A percentile compares a stretch with the other conserved stretches of the same genome.
phyloP scores from a whole-genome alignment of 1,140 invertebrate species.

The Lucilia cuprina region DNA sequence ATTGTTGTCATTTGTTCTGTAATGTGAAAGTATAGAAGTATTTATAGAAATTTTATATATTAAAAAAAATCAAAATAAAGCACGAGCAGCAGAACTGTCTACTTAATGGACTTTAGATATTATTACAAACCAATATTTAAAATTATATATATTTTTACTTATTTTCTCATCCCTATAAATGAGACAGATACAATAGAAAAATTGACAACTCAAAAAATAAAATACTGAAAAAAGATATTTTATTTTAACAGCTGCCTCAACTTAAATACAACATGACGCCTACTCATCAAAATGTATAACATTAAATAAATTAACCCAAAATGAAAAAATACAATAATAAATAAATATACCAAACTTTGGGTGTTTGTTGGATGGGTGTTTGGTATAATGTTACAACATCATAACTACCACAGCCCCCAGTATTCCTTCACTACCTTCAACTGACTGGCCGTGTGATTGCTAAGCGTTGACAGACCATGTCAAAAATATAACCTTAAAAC shows the following conservation, averaged over 20 bases:
- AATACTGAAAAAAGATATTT: neutral
- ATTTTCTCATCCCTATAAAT: too few relatives aligned
- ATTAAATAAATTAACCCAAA: conserved; percentile 30
- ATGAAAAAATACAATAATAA: neutral
- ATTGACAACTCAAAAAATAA: too few relatives aligned
- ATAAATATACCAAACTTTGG: neutral
- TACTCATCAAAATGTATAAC: conserved; percentile 21
- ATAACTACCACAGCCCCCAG: neutral
- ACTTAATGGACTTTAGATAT: too few relatives aligned
- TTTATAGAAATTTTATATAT: conserved; percentile 32
- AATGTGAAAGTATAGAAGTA: conserved; percentile 38
- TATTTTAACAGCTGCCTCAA: neutral
- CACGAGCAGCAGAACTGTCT: neutral
- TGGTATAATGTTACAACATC: neutral
- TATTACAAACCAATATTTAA: too few relatives aligned
- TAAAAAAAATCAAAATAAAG: neutral
- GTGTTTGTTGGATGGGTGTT: neutral
- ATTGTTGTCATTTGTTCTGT: conserved; percentile 58
- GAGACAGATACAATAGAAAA: too few relatives aligned
- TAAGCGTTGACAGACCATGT: neutral
- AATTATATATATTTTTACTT: too few relatives aligned
- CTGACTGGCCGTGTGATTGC: neutral
- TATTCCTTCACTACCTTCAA: neutral
- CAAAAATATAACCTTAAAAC: conserved; percentile 1
- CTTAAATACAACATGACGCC: conserved; percentile 20